phyloP scores from a whole-genome alignment of 53 echinoderm and acorn worm genomes.

The Henricia sp. region DNA sequence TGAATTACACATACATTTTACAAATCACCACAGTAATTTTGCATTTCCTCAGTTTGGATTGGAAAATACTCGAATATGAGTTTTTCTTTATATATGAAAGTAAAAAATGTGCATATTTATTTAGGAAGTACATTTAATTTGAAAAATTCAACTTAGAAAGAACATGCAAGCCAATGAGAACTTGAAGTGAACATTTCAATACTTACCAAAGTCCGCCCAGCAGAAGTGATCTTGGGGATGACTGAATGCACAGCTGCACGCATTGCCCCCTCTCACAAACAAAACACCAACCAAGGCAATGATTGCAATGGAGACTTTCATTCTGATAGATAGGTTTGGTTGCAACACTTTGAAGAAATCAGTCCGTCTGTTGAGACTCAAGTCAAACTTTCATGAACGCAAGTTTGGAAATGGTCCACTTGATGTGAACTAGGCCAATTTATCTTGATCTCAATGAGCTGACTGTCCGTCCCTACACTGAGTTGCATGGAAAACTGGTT shows the following conservation, averaged over 20 bases:
- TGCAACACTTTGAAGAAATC: neutral
- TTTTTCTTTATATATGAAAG: too few relatives aligned
- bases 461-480: neutral
- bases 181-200: neutral
- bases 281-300: constrained; percentile 56
- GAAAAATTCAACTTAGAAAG: neutral
- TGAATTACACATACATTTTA: too few relatives aligned
- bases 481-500: neutral
- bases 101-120: too few relatives aligned
- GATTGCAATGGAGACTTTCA: constrained; percentile 37
- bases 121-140: too few relatives aligned
- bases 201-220: constrained; percentile 79
- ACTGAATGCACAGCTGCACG: constrained; percentile 72
- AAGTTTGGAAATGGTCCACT: too few relatives aligned
- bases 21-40: too few relatives aligned
- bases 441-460: neutral
- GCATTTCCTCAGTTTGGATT: too few relatives aligned
- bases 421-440: neutral
- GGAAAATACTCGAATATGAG: too few relatives aligned
- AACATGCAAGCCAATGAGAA: neutral
- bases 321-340: constrained; percentile 9
- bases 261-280: constrained; percentile 33
- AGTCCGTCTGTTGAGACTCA: neutral
- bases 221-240: constrained; percentile 88
- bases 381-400: neutral